Percentiles rank a stretch among this genome's conserved stretches.
These are phyloP conservation scores for Blomia tropicalis DNA, from an alignment of 2,888 invertebrate genomes.

Conservation along the genomic window DNA sequence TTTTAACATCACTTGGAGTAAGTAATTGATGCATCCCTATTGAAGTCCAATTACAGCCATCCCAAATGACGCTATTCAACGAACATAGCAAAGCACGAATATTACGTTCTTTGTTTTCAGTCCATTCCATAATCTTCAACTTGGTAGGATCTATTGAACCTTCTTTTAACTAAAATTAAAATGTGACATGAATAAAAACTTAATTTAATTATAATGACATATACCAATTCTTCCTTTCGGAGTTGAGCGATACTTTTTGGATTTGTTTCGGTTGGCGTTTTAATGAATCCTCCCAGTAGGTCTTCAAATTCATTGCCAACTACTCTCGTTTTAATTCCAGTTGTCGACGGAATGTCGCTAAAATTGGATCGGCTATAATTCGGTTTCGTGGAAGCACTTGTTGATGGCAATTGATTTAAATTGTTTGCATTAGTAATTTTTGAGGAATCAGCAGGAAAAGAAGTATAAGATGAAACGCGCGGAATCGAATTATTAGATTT, in stretches of 20 bases:
- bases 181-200: constrained; percentile 10
- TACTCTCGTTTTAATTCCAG: not conserved
- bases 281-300: constrained; percentile 15
- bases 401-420: not conserved
- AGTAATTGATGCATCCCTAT: constrained; percentile 90
- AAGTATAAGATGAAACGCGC: constrained; percentile 19
- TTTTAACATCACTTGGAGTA: constrained; percentile 79
- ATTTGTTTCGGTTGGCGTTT: constrained; percentile 5
- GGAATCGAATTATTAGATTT: constrained; percentile 15
- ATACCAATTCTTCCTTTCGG: constrained; percentile 21
- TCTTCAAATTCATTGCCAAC: constrained; percentile 24
- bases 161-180: constrained; percentile 23
- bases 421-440: not conserved
- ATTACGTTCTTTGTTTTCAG: constrained; percentile 87
- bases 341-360: constrained; percentile 20
- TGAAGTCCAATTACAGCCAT: constrained; percentile 75
- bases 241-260: constrained; percentile 23
- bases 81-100: constrained; percentile 87
- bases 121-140: constrained; percentile 52
- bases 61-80: constrained; percentile 82
- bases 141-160: constrained; percentile 27
- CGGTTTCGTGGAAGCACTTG: constrained; percentile 31
- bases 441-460: constrained; percentile 6
- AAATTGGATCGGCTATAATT: constrained; percentile 56
- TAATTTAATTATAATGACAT: not conserved